phyloP scores from a whole-genome alignment of 2,888 invertebrate species.

The Helleia helle region DNA sequence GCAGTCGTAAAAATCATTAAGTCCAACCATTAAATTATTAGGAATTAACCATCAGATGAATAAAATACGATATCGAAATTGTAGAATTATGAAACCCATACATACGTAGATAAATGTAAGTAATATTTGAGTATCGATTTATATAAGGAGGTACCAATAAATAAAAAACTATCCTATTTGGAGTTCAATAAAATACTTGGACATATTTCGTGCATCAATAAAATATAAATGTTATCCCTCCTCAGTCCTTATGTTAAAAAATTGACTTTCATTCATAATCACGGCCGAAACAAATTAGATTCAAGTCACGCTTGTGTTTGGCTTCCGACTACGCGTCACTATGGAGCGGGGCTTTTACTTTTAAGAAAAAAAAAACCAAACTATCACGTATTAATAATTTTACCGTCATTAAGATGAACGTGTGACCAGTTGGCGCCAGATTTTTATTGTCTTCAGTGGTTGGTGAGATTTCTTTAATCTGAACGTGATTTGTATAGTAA shows the following conservation, averaged over 20 bases:
- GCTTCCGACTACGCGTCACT: conserved; percentile 52
- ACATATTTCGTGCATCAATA: too few species aligned
- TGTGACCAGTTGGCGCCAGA: conserved; percentile 63
- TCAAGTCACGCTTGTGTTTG: conserved; percentile 39
- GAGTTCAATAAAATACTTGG: too few species aligned
- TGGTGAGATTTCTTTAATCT: conserved; percentile 16
- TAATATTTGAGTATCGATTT: too few species aligned
- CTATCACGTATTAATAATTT: conserved; percentile 63
- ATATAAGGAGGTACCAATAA: too few species aligned
- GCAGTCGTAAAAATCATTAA: too few species aligned
- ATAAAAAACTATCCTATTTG: too few species aligned
- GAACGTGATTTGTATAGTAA: conserved; percentile 1
- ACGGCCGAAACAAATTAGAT: conserved; percentile 28
- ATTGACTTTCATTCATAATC: conserved; percentile 34
- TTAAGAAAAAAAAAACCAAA: conserved; percentile 37
- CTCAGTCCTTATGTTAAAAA: conserved; percentile 32
- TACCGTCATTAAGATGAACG: conserved; percentile 58
- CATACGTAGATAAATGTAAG: too few species aligned
- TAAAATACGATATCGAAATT: too few species aligned
- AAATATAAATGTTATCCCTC: not conserved
- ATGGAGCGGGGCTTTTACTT: conserved; percentile 56
- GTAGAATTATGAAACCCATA: too few species aligned
- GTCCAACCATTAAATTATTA: too few species aligned
- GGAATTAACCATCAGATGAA: too few species aligned
- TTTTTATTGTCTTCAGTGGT: conserved; percentile 49